phyloP scores from a whole-genome alignment of 2,888 invertebrate genomes.

The Hyalella azteca region DNA sequence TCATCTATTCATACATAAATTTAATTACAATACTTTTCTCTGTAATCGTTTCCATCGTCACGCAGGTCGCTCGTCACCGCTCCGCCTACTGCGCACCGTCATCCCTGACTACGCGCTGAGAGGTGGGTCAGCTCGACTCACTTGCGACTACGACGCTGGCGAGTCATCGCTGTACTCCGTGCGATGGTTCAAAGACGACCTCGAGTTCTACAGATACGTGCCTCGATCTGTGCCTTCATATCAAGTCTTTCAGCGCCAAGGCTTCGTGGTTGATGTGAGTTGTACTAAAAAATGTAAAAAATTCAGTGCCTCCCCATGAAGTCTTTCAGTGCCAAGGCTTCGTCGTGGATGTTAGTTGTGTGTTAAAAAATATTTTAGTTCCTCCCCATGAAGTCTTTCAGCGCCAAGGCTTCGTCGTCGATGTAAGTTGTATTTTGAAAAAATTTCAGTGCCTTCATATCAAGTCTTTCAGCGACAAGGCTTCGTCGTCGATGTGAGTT shows the following conservation, averaged over 20 bases:
- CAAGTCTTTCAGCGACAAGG: constrained; percentile 37
- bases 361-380: too few relatives aligned
- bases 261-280: constrained; percentile 51
- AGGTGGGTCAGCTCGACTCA: constrained; percentile 45
- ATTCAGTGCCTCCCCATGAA: constrained; percentile 26
- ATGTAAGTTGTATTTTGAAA: too few relatives aligned
- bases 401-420: constrained; percentile 39
- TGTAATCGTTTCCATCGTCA: not conserved
- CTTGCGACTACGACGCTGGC: constrained; percentile 49
- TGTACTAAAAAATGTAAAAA: too few relatives aligned
- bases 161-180: constrained; percentile 53
- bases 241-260: constrained; percentile 31
- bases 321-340: constrained; percentile 39
- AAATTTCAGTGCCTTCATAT: constrained; percentile 37
- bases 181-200: constrained; percentile 55
- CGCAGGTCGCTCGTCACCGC: constrained; percentile 1
- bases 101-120: constrained; percentile 53
- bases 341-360: constrained; percentile 50
- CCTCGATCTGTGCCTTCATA: constrained; percentile 40
- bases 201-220: constrained; percentile 54
- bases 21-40: not conserved
- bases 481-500: constrained; percentile 48
- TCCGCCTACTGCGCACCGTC: constrained; percentile 43
- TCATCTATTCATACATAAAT: too few relatives aligned
- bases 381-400: constrained; percentile 38